Percentiles rank a stretch among this genome's conserved stretches.
phyloP scores from a whole-genome alignment of 2,888 invertebrate species.

The Cecidostiba fungosa region DNA sequence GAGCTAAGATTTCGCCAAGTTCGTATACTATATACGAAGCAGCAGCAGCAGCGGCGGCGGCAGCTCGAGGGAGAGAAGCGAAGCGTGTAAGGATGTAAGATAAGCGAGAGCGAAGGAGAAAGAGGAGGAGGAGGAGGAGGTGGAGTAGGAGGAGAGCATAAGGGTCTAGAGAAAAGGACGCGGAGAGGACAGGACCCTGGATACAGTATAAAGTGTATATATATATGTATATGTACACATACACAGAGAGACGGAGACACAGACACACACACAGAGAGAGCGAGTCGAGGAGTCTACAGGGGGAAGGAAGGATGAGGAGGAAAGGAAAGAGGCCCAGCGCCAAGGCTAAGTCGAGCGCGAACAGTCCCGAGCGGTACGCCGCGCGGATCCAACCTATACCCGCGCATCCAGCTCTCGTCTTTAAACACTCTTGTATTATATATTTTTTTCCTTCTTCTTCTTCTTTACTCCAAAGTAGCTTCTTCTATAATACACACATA shows the following conservation, averaged over 20 bases:
- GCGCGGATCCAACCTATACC: conserved; percentile 46
- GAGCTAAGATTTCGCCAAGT: not conserved
- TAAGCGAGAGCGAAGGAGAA: conserved; percentile 38
- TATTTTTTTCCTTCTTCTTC: too few species aligned
- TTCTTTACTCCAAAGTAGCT: too few species aligned
- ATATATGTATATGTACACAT: not conserved
- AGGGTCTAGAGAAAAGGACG: conserved; percentile 22
- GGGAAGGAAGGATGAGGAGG: conserved; percentile 27
- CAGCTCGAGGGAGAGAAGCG: conserved; percentile 33
- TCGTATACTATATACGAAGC: conserved; percentile 1
- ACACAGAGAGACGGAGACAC: too few species aligned
- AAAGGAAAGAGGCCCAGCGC: conserved; percentile 38
- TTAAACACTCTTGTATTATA: too few species aligned
- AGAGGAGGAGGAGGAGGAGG: not conserved
- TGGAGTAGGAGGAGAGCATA: not conserved
- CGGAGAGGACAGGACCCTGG: conserved; percentile 2
- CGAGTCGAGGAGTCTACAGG: not conserved
- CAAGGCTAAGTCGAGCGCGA: conserved; percentile 51
- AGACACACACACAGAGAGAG: not conserved
- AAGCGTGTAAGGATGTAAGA: conserved; percentile 61
- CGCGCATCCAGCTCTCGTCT: not conserved
- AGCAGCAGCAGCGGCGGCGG: not conserved
- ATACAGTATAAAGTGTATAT: not conserved
- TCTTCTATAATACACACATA: not conserved
- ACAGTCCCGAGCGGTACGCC: conserved; percentile 58